Conservation (phyloP, 1,140 invertebrate genomes). For the Harpegnathos saltator region DNA sequence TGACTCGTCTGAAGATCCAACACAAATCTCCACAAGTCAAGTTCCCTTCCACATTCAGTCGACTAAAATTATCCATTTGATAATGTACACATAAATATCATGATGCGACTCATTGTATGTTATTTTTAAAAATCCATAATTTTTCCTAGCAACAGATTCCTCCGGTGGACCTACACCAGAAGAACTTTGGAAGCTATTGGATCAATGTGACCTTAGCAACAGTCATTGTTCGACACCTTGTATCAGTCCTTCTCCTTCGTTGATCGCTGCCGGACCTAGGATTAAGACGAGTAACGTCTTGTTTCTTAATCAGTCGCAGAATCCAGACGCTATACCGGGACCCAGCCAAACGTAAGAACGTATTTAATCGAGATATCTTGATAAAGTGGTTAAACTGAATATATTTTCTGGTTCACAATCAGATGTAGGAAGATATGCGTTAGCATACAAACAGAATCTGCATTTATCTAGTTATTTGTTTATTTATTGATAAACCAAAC, state of each 20-base stretch:
- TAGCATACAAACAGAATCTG: conserved; percentile 32
- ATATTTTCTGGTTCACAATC: background rate
- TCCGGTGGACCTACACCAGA: conserved; percentile 95
- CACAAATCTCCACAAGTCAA: no score
- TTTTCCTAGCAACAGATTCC: conserved; percentile 79
- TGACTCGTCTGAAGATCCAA: no score
- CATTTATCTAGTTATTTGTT: conserved; percentile 72
- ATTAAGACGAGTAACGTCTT: conserved; percentile 91
- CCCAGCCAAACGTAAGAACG: conserved; percentile 76
- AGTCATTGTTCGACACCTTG: conserved; percentile 94
- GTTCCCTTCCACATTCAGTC: no score
- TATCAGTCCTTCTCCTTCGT: conserved; percentile 92
- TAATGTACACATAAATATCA: no score
- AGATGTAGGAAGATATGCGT: conserved; percentile 5
- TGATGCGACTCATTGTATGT: background rate
- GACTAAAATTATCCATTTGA: no score
- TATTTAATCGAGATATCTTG: conserved; percentile 10
- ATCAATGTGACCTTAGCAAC: conserved; percentile 96
- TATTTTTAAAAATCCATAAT: background rate
- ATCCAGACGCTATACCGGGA: conserved; percentile 78
- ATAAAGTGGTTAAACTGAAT: background rate
- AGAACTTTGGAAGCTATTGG: conserved; percentile 95
- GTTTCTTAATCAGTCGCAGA: conserved; percentile 89
- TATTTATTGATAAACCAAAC: conserved; percentile 55
- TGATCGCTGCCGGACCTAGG: conserved; percentile 87